Evolutionary conservation across 2,888 invertebrate genomes (phyloP), one percentile per base, ranked within the genome.

Genomic region (Dorcus hopei): DNA sequence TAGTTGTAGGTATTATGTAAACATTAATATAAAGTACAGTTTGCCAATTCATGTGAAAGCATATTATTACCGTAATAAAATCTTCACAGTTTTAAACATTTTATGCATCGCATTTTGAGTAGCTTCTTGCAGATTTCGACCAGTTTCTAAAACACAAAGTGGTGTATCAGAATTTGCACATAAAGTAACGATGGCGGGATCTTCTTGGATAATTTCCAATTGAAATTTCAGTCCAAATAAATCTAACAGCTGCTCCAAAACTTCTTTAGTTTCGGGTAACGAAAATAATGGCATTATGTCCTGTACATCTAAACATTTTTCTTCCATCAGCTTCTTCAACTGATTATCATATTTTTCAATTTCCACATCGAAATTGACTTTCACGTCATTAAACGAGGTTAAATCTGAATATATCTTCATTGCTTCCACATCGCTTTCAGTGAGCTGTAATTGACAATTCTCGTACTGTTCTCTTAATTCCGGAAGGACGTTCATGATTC

Each of bases 121-220:
- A 61, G 70, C 64, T 38, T 57, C 52, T 9, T 61, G n/a, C 26
- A 68, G 19, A 8, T 63, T 65, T 8, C 51, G 48, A 33, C 65
- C 68, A 26, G 47, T 23, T n/a, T 54, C 68, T 38, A 68, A 33
- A 49, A 65, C 38, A 8, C 63, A 56, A 60, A 74, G 73, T 5
- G 74, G 72, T 2, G 70, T 70, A 45, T 74, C 74, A 9, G 67
- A 62, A 54, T 67, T 71, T 49, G 74, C 53, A 11, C 54, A 51
- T 42, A 74, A 49, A 14, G 68, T 58, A 19, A 72, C 64, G 4
- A 54, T 48, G 33, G 58, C 47, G 1, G 71, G 71, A 16, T 59
- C 41, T 9, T 67, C 61, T 61, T 73, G 71, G 33, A 72, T 14
- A 5, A 49, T 19, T 11, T 62, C 59, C 6, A 71, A 57, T 39